Conservation (phyloP, 2,888 invertebrate species). For the Napeogenes inachia region DNA sequence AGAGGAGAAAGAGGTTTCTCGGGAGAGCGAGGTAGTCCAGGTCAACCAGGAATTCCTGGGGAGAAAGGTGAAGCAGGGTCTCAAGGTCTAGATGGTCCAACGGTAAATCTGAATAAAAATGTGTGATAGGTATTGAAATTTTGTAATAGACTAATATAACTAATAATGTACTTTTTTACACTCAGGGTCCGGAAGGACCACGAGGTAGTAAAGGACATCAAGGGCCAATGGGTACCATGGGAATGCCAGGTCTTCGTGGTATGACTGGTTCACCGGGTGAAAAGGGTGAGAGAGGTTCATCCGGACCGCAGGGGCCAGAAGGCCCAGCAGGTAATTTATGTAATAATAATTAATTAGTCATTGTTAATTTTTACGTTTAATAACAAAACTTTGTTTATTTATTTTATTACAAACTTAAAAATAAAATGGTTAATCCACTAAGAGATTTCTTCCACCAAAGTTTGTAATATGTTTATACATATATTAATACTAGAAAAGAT, state of each 20-base stretch:
- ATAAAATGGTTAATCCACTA: too few relatives aligned
- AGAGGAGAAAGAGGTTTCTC: constrained; percentile 84
- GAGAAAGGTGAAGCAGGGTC: constrained; percentile 81
- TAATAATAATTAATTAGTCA: neutral
- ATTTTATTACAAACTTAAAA: too few relatives aligned
- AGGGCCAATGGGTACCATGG: constrained; percentile 83
- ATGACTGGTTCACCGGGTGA: constrained; percentile 81
- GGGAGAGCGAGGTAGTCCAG: constrained; percentile 84
- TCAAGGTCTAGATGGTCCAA: constrained; percentile 82
- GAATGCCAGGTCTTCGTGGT: constrained; percentile 83
- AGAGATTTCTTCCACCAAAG: too few relatives aligned
- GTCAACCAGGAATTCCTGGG: constrained; percentile 81
- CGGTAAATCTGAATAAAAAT: constrained; percentile 60
- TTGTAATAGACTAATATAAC: too few relatives aligned
- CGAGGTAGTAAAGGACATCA: constrained; percentile 84
- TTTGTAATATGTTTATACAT: too few relatives aligned
- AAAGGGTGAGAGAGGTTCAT: constrained; percentile 85
- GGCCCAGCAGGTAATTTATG: constrained; percentile 80
- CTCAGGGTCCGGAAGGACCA: constrained; percentile 80
- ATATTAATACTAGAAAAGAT: too few relatives aligned
- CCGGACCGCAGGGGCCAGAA: constrained; percentile 84
- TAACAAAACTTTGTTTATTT: too few relatives aligned
- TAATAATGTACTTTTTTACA: constrained; percentile 12
- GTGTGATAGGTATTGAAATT: neutral
- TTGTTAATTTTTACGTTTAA: too few relatives aligned